Base-by-base conservation (phyloP, 2,888 invertebrate species). In the Eretmocerus hayati region DNA sequence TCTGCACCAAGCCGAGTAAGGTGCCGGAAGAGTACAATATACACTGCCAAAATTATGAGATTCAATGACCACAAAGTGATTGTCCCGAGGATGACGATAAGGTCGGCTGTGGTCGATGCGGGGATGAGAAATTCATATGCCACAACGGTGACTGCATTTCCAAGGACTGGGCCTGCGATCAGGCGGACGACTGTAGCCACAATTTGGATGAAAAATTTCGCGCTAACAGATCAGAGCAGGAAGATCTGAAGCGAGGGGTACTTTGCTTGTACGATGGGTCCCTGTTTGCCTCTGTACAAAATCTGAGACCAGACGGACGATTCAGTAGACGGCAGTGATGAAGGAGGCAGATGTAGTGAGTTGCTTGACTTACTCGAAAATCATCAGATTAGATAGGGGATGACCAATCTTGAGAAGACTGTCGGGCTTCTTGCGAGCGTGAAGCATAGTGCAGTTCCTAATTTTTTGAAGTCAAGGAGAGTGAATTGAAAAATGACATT, bases 1-100 rank as follows among this genome's bases (percentile, higher is more conserved):
- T 58, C 21, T 69, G 69, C 30, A 50, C 52, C 1, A 23, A 15
- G 58, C 11, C 56, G 64, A 18, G 67, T 65, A 41, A 58, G 42
- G 26, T 72, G 72, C 42, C 42, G 46, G 3, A 53, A 52, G 6
- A 59, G 58, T n/a, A 48, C 57, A 6, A 52, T 51, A n/a, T 73
- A 72, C 48, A 41, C 72, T 35, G 59, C 63, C 0, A 48, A 55
- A 9, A 50, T 26, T 13, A 44, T 56, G 9, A 67, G 83, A 22
- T 86, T 85, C 63, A 79, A 85, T 62, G 77, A 78, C 13, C 78
- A 75, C n/a, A n/a, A 5, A 62, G 75, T 0, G 87, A 89, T 50
- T 89, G 89, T 60, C 83, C 84, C 0, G 76, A 79, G 1, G 80
- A 79, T 2, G 86, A 87, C 50, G 89, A 90, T 57, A 89, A 89